Base-by-base conservation (phyloP, 2,888 invertebrate genomes). In the Drosophila setosimentum region DNA sequence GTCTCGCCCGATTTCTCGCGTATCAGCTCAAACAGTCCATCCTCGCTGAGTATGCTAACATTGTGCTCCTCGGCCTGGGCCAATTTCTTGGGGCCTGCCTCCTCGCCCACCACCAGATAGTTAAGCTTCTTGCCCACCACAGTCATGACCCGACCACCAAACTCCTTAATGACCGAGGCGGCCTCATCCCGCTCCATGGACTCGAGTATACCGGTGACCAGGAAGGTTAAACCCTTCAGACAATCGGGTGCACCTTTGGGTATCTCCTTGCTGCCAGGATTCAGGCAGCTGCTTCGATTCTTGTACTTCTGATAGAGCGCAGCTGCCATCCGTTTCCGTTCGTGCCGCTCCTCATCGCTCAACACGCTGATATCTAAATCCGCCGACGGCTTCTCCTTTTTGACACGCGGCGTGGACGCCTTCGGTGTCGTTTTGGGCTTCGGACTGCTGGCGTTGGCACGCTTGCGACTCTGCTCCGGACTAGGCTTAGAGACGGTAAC, bases 191-290 rank as follows among this genome's bases (percentile, higher is more conserved):
- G 94, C 84, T 98, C 97, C 80, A 98, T 94, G 0, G 98, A 98
- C 89, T 98, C 98, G 53, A 98, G 93, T 2, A 98, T 96, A 37
- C 98, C 99, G 45, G 98, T 98, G 60, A 98, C 93, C 7, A 97
- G 92, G 89, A 97, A 97, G 6, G 95, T 95, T 64, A 95, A 93
- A 61, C 96, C 95, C 59, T 94, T 94, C 3, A 97, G 93, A 90
- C 97, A 97, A 90, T 95, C 94, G 21, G 95, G 95, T 60, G 95
- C 94, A 35, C 97, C 97, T 94, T 96, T 95, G 4, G 98, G 98
- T 66, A 97, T 95, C 92, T 96, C 95, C 91, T 98, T 98, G 8
- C 95, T 94, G 8, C 98, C 98, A 29, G 96, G 96, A 94, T 97
- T 95, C 83, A 95, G 95, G 1, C 98, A 98, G 0, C 97, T 97